These are phyloP conservation scores for Pristionchus entomophagus DNA, from an alignment of 2,888 invertebrate genomes.

Conservation along the genomic window DNA sequence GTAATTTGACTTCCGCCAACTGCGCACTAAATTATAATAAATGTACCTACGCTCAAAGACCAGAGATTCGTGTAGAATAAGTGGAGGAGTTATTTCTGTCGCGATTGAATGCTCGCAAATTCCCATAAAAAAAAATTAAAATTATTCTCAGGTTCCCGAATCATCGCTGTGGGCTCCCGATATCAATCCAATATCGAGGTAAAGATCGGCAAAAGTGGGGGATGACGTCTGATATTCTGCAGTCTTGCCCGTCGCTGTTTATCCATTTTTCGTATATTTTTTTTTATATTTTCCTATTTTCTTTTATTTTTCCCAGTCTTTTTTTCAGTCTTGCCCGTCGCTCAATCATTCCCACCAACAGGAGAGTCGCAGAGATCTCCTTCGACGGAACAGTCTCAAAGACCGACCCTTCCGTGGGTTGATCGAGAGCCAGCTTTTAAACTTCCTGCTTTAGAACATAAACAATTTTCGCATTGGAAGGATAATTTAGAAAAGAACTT, in stretches of 20 bases:
- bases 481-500: too few relatives aligned
- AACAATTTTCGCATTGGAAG: too few relatives aligned
- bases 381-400: neutral
- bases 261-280: too few relatives aligned
- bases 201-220: neutral
- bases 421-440: too few relatives aligned
- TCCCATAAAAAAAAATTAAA: neutral
- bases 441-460: too few relatives aligned
- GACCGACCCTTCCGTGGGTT: conserved; percentile 23
- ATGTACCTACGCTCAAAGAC: neutral
- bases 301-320: neutral
- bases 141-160: conserved; percentile 4
- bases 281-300: too few relatives aligned
- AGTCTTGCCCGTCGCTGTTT: neutral
- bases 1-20: too few relatives aligned
- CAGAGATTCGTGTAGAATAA: neutral
- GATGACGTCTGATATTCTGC: too few relatives aligned
- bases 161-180: conserved; percentile 13
- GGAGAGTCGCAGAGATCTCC: neutral
- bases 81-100: too few relatives aligned
- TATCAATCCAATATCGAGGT: conserved; percentile 30
- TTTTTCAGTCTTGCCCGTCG: neutral
- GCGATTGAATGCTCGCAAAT: too few relatives aligned
- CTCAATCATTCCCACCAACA: conserved; percentile 16
- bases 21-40: too few relatives aligned